phyloP scores from a whole-genome alignment of 2,888 invertebrate species.

The Xylocampa areola region DNA sequence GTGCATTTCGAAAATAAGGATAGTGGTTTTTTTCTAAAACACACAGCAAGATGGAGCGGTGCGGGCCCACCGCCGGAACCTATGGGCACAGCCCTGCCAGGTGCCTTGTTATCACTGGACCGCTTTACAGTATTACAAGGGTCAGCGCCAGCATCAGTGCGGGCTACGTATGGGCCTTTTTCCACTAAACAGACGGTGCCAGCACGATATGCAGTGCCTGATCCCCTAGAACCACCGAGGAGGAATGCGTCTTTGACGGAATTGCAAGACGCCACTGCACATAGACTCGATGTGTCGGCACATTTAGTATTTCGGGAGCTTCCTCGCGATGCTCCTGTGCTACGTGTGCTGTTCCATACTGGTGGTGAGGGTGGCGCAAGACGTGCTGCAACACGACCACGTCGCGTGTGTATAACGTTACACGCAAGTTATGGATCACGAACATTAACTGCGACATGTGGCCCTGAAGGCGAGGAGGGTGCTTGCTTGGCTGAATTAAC shows the following conservation, averaged over 20 bases:
- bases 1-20: slow-evolving; percentile 98
- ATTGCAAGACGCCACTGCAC: slow-evolving; percentile 91
- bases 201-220: slow-evolving; percentile 96
- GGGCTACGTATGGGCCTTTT: slow-evolving; percentile 98
- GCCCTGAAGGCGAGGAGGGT: slow-evolving; percentile 97
- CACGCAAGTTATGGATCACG: slow-evolving; percentile 92
- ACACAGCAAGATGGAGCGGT: slow-evolving; percentile 93
- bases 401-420: slow-evolving; percentile 94
- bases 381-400: slow-evolving; percentile 92
- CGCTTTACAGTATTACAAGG: slow-evolving; percentile 97
- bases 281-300: slow-evolving; percentile 97
- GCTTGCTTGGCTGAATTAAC: slow-evolving; percentile 97
- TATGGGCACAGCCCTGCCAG: slow-evolving; percentile 87
- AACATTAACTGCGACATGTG: slow-evolving; percentile 96
- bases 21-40: slow-evolving; percentile 96
- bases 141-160: slow-evolving; percentile 96
- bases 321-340: slow-evolving; percentile 96
- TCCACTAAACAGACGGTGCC: slow-evolving; percentile 98
- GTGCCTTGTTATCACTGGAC: slow-evolving; percentile 94
- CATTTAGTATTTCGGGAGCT: slow-evolving; percentile 97
- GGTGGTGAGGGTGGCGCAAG: slow-evolving; percentile 95
- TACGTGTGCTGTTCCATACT: slow-evolving; percentile 97
- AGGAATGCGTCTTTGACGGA: slow-evolving; percentile 90
- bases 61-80: slow-evolving; percentile 85
- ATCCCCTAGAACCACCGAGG: slow-evolving; percentile 92